Evolutionary conservation across 2,797 vertebrate genomes (phyloP).

Genomic region (Galago senegalensis): DNA sequence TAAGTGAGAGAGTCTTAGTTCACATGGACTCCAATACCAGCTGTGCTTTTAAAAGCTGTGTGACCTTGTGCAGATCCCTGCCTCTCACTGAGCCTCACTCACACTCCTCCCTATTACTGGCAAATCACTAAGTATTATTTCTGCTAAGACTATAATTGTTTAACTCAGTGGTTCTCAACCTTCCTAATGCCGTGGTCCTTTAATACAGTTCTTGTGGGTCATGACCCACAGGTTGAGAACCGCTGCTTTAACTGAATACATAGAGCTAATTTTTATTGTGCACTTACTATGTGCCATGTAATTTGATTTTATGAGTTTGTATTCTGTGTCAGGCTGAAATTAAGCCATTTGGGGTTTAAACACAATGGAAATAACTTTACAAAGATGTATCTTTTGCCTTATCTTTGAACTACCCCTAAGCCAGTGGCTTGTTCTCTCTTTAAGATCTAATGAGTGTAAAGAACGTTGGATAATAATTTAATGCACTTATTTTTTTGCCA

Average conservation of each 20-base stretch:
- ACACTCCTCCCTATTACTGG: neutral
- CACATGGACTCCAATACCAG: neutral
- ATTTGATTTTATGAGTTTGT: conserved; percentile 53
- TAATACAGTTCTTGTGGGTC: no score
- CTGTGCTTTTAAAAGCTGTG: neutral
- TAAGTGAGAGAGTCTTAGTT: neutral
- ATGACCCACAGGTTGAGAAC: no score
- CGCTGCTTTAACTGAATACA: neutral
- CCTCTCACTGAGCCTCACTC: neutral
- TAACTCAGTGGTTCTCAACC: neutral
- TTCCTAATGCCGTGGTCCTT: no score
- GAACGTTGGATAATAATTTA: neutral
- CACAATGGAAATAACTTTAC: conserved; percentile 7
- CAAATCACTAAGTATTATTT: neutral
- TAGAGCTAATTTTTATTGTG: conserved; percentile 49
- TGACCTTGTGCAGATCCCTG: neutral
- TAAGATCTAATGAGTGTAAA: conserved; percentile 31
- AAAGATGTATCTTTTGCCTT: conserved; percentile 24
- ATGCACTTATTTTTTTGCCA: neutral
- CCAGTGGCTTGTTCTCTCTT: conserved; percentile 12
- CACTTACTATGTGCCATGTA: neutral
- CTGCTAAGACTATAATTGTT: conserved; percentile 25
- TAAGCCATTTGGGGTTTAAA: neutral
- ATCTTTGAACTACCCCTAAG: neutral
- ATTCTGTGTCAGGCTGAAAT: neutral